Conservation (phyloP, 2,888 invertebrate species). For the Automeris io region DNA sequence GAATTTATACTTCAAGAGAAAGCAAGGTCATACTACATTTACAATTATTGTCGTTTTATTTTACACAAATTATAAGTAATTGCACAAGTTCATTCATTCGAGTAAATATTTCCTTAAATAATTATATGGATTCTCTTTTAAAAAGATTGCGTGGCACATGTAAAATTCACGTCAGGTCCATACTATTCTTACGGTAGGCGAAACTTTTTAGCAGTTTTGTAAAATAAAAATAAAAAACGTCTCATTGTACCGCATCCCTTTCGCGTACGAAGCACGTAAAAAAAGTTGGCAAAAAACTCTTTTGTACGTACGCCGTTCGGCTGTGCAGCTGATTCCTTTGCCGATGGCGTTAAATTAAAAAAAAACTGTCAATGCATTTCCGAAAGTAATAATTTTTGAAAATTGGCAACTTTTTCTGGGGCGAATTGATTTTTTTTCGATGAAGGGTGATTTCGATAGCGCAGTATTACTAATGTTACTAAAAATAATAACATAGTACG, state of each 20-base stretch:
- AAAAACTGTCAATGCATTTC: slow-evolving; percentile 8
- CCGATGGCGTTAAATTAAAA: slow-evolving; percentile 6
- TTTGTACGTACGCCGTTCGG: slow-evolving; percentile 10
- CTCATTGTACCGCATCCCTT: slow-evolving; percentile 13
- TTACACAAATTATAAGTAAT: no score
- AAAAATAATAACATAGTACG: no score
- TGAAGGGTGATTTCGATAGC: neutral
- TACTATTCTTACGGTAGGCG: slow-evolving; percentile 8
- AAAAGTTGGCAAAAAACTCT: slow-evolving; percentile 8
- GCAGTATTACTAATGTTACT: neutral
- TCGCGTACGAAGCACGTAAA: slow-evolving; percentile 8
- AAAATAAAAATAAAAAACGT: slow-evolving; percentile 11
- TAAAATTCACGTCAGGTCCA: slow-evolving; percentile 6
- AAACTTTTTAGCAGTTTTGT: slow-evolving; percentile 18
- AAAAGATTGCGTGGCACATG: no score
- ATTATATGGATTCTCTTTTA: no score
- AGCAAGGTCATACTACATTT: no score
- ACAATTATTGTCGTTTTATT: no score
- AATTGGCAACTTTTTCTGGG: neutral
- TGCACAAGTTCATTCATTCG: no score
- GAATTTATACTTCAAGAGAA: no score
- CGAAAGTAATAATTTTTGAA: neutral
- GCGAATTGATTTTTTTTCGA: neutral
- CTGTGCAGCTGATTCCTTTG: slow-evolving; percentile 13
- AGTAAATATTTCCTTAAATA: no score